A percentile compares a stretch with the other conserved stretches of the same genome.
These are phyloP conservation scores for Eulacestoma nigropectus DNA, from an alignment of 2,113 vertebrate genomes.

Conservation along the genomic window DNA sequence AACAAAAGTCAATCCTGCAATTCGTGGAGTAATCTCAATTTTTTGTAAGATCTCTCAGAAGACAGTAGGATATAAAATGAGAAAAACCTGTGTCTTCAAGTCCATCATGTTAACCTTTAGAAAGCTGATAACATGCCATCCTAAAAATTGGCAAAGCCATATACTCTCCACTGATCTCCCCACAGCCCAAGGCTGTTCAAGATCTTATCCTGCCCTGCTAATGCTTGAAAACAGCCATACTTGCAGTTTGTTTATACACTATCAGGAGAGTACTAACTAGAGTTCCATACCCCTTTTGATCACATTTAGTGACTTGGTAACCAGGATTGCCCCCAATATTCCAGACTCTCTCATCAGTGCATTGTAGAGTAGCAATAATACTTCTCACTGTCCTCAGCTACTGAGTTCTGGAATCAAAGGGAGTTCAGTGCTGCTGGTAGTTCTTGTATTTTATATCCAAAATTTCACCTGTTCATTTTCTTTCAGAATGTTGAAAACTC, in stretches of 20 bases:
- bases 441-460: not conserved
- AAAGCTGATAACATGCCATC: not conserved
- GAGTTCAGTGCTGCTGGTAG: not conserved
- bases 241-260: not conserved
- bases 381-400: not conserved
- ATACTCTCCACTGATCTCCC: not conserved
- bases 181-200: not conserved
- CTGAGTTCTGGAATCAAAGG: not conserved
- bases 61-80: not conserved
- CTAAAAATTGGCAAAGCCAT: not conserved
- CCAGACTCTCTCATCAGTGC: not conserved
- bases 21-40: not conserved
- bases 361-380: not conserved
- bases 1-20: not conserved
- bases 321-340: not conserved
- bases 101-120: not conserved
- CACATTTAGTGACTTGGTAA: not conserved
- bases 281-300: not conserved
- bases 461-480: not conserved
- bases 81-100: not conserved
- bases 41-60: not conserved
- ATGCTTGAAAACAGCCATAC: not conserved
- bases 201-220: not conserved
- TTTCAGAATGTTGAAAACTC: slow-evolving; percentile 61
- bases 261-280: not conserved